Percentiles rank a stretch among this genome's conserved stretches.
Evolutionary conservation across 2,888 invertebrate genomes (phyloP).

Genomic region (Scrobipalpa atriplicella): DNA sequence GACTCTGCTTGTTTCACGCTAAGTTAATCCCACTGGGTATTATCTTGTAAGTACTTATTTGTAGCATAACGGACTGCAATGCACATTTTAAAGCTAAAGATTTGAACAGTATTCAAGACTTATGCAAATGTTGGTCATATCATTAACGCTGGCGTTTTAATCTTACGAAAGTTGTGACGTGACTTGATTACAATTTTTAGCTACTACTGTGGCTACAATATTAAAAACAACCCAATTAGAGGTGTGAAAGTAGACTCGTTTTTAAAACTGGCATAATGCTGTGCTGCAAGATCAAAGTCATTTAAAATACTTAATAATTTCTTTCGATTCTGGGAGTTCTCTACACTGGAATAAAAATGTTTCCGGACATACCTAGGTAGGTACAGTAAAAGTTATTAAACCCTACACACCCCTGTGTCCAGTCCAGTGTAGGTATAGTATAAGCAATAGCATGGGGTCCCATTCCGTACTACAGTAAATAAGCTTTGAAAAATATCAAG

Average conservation of each 20-base stretch:
- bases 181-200: slow-evolving; percentile 4
- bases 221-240: neutral
- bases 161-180: slow-evolving; percentile 20
- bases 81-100: slow-evolving; percentile 14
- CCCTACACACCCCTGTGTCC: too few relatives aligned
- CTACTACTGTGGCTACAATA: neutral
- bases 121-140: slow-evolving; percentile 22
- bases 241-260: slow-evolving; percentile 19
- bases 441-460: too few relatives aligned
- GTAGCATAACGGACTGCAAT: slow-evolving; percentile 18
- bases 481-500: too few relatives aligned
- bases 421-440: too few relatives aligned
- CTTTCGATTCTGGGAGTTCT: neutral
- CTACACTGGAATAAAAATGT: too few relatives aligned
- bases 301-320: neutral
- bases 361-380: too few relatives aligned
- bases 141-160: slow-evolving; percentile 14
- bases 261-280: neutral
- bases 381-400: too few relatives aligned
- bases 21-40: slow-evolving; percentile 35
- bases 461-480: too few relatives aligned
- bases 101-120: slow-evolving; percentile 15
- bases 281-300: neutral
- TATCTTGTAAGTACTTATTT: slow-evolving; percentile 23
- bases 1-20: slow-evolving; percentile 42